Percentiles rank a stretch among this genome's conserved stretches.
phyloP scores from a whole-genome alignment of 1,140 invertebrate species.

The Cataglyphis hispanica region DNA sequence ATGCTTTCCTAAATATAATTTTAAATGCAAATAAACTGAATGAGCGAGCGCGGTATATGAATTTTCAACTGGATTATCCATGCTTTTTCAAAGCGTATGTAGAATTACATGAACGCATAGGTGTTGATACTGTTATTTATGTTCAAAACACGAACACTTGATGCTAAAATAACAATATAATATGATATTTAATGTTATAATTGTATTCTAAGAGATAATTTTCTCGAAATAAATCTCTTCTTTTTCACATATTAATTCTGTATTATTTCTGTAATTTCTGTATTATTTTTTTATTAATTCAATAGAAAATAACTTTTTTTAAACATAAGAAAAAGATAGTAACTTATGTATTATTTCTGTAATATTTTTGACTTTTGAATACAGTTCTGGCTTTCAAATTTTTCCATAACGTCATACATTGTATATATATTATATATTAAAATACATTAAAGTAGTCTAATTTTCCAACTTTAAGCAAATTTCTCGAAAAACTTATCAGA shows the following conservation, averaged over 20 bases:
- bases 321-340: too few species aligned
- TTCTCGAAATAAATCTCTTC: neutral
- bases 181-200: neutral
- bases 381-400: too few species aligned
- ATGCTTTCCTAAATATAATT: slow-evolving; percentile 42
- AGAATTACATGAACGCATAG: neutral
- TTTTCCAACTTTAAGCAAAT: too few species aligned
- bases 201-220: neutral
- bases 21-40: slow-evolving; percentile 47
- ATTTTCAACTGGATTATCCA: slow-evolving; percentile 4
- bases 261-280: neutral
- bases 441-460: too few species aligned
- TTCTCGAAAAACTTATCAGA: too few species aligned
- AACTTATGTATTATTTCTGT: too few species aligned
- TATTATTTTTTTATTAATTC: too few species aligned
- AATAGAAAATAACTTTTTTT: too few species aligned
- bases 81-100: neutral
- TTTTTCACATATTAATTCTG: neutral
- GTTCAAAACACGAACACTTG: too few species aligned
- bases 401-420: too few species aligned
- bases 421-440: too few species aligned
- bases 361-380: too few species aligned
- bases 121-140: neutral
- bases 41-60: slow-evolving; percentile 5
- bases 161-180: neutral